Conservation (phyloP, 2,888 invertebrate species). For the Ochropleura plecta region DNA sequence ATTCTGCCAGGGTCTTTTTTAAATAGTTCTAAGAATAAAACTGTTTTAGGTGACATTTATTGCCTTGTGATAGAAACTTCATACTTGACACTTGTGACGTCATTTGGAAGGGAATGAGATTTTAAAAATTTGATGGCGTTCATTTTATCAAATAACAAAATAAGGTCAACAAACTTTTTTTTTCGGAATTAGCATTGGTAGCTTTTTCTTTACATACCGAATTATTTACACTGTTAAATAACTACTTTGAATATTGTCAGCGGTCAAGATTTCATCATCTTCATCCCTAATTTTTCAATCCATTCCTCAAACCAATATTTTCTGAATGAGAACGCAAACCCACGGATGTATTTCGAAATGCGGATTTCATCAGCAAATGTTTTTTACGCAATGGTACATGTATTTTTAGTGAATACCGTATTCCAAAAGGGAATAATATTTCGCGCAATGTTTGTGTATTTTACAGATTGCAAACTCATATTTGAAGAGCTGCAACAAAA, state of each 20-base stretch:
- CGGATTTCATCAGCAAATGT: slow-evolving; percentile 1
- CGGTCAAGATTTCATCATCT: background rate
- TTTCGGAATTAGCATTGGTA: too few species aligned
- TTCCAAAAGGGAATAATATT: background rate
- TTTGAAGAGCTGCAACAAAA: slow-evolving; percentile 20
- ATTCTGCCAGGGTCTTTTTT: too few species aligned
- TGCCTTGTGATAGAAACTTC: too few species aligned
- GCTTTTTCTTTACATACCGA: too few species aligned
- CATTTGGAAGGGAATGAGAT: too few species aligned
- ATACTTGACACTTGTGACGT: too few species aligned
- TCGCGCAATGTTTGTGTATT: background rate
- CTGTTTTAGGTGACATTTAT: too few species aligned
- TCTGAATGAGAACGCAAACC: background rate
- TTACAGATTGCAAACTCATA: slow-evolving; percentile 18
- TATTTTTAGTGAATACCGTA: slow-evolving; percentile 10
- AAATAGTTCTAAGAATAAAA: too few species aligned
- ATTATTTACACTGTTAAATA: too few species aligned
- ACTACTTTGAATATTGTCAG: background rate
- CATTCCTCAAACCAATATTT: background rate
- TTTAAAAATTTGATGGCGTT: too few species aligned
- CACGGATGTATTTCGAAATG: background rate
- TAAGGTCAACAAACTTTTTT: too few species aligned
- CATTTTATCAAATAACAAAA: too few species aligned
- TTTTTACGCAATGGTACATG: background rate
- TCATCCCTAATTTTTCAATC: background rate